Evolutionary conservation across 2,888 invertebrate genomes (phyloP).

Genomic region (Lasioglossum figueresi): DNA sequence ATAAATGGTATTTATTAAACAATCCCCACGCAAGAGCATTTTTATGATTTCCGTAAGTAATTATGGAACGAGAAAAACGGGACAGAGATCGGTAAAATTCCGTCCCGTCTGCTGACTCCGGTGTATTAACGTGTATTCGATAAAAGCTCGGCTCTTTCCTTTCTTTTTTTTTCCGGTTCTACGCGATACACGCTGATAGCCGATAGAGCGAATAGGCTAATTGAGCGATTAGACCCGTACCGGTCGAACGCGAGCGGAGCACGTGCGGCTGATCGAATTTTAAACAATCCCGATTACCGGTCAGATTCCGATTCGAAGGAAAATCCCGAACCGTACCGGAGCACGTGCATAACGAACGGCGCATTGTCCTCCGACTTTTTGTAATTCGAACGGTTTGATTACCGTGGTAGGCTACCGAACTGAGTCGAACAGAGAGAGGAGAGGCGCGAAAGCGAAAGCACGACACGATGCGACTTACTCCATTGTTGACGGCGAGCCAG

Average conservation of each 20-base stretch:
- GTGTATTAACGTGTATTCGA: neutral
- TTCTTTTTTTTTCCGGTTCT: neutral
- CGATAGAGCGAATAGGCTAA: neutral
- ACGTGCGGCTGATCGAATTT: neutral
- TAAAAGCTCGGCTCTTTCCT: neutral
- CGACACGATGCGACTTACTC: conserved; percentile 24
- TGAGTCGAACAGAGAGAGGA: neutral
- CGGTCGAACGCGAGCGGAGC: conserved; percentile 9
- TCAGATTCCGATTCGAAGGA: conserved; percentile 41
- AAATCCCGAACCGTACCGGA: conserved; percentile 42
- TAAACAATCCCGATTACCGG: conserved; percentile 27
- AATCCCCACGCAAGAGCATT: neutral
- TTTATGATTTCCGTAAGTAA: neutral
- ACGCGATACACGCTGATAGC: neutral
- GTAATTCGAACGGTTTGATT: conserved; percentile 56
- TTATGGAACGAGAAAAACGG: neutral
- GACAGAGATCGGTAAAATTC: neutral
- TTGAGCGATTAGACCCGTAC: conserved; percentile 1
- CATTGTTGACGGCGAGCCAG: conserved; percentile 4
- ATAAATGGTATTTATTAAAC: neutral
- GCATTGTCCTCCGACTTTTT: conserved; percentile 55
- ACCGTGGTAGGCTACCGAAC: conserved; percentile 45
- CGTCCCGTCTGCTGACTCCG: neutral
- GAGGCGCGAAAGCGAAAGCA: conserved; percentile 21
- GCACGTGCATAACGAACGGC: conserved; percentile 66